Evolutionary conservation across 1,140 invertebrate species (phyloP), one percentile per base, ranked within the genome.

Genomic region (Zeugodacus cucurbitae): DNA sequence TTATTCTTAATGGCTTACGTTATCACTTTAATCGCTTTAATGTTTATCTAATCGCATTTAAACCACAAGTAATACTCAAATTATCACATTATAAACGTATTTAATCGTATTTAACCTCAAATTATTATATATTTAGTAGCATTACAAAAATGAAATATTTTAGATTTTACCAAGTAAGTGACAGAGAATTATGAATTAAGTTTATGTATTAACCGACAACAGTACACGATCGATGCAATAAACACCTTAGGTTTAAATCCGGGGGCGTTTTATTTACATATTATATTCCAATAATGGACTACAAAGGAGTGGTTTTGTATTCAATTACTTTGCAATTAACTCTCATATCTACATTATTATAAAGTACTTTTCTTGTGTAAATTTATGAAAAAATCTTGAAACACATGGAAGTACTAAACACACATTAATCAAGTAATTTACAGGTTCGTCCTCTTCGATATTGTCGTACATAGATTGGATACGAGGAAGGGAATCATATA

Each of bases 1-100:
- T 48, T 82, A 82, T 82, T n/a, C 41, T 82, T 82, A 82, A 7
- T 82, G 74, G 74, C 74, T 82, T 82, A 44, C 74, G 74, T 82
- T 48, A 26, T 48, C 17, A 82, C 44, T 48, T 48, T 82, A 82
- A 82, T 82, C 41, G 26, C 74, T 22, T 82, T 82, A 48, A 29
- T 82, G n/a, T 7, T 82, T 82, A 82, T 82, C n/a, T 82, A 82
- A 82, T 48, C 44, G 74, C 74, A 82, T 82, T 48, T 82, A 48
- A 82, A 62, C 32, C 22, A 34, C 17, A 70, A 20, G 48, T 54
- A 17, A 54, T 54, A 54, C 48, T 54, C 48, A 20, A 54, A 54
- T 17, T 54, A 54, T 54, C 14, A 70, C 14, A 32, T 48, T 32
- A 48, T 48, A 82, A 82, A 48, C 74, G 74, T 26, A 82, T 82